Percentiles rank a stretch among this genome's conserved stretches.
These are phyloP conservation scores for Pristis pectinata DNA, from an alignment of 2,797 vertebrate species.

Conservation along the genomic window DNA sequence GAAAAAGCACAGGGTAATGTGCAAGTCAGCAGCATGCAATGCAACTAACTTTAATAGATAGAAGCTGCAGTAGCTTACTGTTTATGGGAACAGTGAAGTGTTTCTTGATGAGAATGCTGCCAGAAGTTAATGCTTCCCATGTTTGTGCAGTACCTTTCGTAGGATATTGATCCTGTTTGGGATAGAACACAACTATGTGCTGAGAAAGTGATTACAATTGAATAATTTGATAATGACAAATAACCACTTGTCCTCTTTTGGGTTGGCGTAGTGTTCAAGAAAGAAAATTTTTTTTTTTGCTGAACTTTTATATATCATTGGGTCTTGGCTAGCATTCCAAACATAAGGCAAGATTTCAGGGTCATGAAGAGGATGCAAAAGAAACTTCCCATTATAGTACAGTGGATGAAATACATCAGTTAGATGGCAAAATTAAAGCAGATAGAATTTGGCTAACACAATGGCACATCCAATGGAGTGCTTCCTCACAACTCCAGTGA, in stretches of 20 bases:
- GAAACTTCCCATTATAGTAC: background rate
- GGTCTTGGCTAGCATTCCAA: background rate
- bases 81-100: background rate
- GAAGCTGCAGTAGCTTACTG: background rate
- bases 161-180: background rate
- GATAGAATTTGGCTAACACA: no score
- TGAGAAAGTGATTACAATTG: background rate
- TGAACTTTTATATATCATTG: background rate
- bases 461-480: no score
- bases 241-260: background rate
- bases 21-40: constrained; percentile 28
- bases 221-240: background rate
- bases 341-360: background rate
- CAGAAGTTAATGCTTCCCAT: background rate
- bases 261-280: background rate
- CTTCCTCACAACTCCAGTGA: no score
- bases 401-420: background rate
- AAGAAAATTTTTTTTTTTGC: background rate
- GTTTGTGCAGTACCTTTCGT: background rate
- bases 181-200: background rate
- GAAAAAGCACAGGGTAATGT: background rate
- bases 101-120: background rate
- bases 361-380: background rate
- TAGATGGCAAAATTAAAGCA: background rate
- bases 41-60: background rate